A percentile compares a stretch with the other conserved stretches of the same genome.
phyloP scores from a whole-genome alignment of 2,797 vertebrate species.

The Enteromius viviparus region DNA sequence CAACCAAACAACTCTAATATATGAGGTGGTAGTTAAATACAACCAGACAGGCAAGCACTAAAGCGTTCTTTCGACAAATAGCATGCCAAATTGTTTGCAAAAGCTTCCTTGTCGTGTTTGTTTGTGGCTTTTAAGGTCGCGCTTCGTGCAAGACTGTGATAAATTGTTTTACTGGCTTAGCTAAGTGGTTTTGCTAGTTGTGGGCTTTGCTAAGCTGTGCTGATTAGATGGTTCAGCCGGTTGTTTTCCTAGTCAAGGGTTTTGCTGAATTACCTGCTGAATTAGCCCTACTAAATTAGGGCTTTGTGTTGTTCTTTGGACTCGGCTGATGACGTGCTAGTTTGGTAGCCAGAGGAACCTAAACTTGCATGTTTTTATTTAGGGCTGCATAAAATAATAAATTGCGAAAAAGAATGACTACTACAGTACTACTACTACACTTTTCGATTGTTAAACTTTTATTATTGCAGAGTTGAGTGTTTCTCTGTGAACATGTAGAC shows the following conservation, averaged over 20 bases:
- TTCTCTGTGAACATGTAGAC: neutral
- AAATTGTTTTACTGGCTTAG: conserved; percentile 18
- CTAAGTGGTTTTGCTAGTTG: conserved; percentile 42
- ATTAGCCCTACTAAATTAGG: conserved; percentile 12
- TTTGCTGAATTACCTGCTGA: conserved; percentile 36
- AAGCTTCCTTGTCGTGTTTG: conserved; percentile 34
- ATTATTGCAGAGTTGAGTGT: neutral
- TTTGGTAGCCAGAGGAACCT: neutral
- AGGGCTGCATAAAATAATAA: neutral
- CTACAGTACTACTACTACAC: no score
- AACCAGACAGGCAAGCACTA: conserved; percentile 11
- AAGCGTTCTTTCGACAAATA: conserved; percentile 16
- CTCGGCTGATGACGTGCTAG: conserved; percentile 3
- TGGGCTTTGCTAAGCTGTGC: conserved; percentile 26
- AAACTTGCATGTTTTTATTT: neutral
- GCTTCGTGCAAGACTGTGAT: neutral
- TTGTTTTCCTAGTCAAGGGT: conserved; percentile 38
- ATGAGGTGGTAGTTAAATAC: conserved; percentile 43
- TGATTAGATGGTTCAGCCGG: conserved; percentile 28
- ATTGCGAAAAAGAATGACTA: neutral
- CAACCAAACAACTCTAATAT: conserved; percentile 48
- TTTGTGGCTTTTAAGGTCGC: conserved; percentile 43
- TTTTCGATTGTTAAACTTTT: neutral
- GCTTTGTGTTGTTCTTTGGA: conserved; percentile 1
- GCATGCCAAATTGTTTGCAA: conserved; percentile 7